phyloP scores from a whole-genome alignment of 2,797 vertebrate species.

The Hippopotamyrus pictus region DNA sequence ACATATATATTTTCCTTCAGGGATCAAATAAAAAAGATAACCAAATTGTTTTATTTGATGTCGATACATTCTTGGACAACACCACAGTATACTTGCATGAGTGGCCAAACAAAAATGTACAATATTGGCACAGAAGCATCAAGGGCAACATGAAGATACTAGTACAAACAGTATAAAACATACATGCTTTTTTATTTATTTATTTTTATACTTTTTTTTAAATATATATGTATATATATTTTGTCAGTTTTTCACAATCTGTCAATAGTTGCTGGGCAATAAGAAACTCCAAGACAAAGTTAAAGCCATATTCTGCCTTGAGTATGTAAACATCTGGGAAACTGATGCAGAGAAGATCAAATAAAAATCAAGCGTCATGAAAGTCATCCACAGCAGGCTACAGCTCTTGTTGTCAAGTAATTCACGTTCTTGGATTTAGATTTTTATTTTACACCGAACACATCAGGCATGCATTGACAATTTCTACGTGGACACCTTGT shows the following conservation, averaged over 20 bases:
- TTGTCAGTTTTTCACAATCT: conserved; percentile 63
- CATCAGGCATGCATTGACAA: conserved; percentile 70
- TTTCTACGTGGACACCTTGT: conserved; percentile 54
- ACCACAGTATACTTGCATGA: conserved; percentile 88
- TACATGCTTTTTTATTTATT: conserved; percentile 79
- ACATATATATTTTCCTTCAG: conserved; percentile 46
- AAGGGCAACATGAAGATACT: conserved; percentile 91
- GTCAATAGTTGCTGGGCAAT: conserved; percentile 68
- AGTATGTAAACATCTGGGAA: conserved; percentile 41
- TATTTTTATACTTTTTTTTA: conserved; percentile 34
- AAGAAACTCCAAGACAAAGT: conserved; percentile 75
- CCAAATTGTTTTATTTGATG: conserved; percentile 88
- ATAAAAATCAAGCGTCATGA: conserved; percentile 30
- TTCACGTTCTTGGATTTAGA: conserved; percentile 32
- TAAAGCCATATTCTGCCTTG: conserved; percentile 77
- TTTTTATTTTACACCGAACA: conserved; percentile 65
- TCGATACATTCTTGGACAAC: conserved; percentile 97
- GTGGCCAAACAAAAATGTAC: conserved; percentile 74
- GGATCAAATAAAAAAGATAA: conserved; percentile 83
- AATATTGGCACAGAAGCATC: conserved; percentile 98
- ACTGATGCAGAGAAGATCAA: conserved; percentile 25
- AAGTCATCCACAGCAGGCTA: conserved; percentile 45
- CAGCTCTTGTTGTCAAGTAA: conserved; percentile 43
- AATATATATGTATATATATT: conserved; percentile 56
- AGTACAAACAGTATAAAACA: conserved; percentile 99